Evolutionary conservation across 92 coral and sea anemone species (phyloP).

Genomic region (Virgularia gustaviana): DNA sequence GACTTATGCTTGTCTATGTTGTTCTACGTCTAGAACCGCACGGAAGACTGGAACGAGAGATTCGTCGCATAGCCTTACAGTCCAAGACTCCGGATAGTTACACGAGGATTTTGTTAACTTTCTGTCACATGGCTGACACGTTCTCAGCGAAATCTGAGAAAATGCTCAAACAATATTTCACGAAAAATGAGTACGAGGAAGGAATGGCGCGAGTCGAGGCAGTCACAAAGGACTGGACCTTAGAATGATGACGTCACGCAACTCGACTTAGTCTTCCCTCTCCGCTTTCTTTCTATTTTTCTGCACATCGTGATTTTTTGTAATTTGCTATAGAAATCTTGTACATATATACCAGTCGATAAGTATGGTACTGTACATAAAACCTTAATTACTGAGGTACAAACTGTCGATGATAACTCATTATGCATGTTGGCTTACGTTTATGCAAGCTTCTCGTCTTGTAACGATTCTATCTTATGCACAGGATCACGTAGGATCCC

Average conservation of each 20-base stretch:
- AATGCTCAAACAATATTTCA: constrained; percentile 27
- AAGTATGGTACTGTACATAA: too few relatives aligned
- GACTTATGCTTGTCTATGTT: too few relatives aligned
- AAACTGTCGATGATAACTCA: too few relatives aligned
- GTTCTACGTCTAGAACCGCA: constrained; percentile 31
- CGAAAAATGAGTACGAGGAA: constrained; percentile 10
- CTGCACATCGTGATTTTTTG: too few relatives aligned
- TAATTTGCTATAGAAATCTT: too few relatives aligned
- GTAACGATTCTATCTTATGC: too few relatives aligned
- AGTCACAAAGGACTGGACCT: constrained; percentile 18
- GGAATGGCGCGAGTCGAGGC: constrained; percentile 1
- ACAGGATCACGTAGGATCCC: too few relatives aligned
- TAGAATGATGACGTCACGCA: neutral
- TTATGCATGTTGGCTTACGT: neutral
- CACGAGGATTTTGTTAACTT: constrained; percentile 23
- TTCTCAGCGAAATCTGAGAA: constrained; percentile 1
- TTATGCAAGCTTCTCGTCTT: too few relatives aligned
- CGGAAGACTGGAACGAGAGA: constrained; percentile 17
- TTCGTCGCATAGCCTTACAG: constrained; percentile 11
- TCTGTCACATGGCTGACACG: constrained; percentile 16
- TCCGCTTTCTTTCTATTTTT: neutral
- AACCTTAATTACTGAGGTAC: too few relatives aligned
- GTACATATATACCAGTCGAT: neutral
- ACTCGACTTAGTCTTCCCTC: neutral
- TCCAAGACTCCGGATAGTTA: constrained; percentile 14